Evolutionary conservation across 2,797 vertebrate species (phyloP), one percentile per base, ranked within the genome.

Genomic region (Xenops minutus): DNA sequence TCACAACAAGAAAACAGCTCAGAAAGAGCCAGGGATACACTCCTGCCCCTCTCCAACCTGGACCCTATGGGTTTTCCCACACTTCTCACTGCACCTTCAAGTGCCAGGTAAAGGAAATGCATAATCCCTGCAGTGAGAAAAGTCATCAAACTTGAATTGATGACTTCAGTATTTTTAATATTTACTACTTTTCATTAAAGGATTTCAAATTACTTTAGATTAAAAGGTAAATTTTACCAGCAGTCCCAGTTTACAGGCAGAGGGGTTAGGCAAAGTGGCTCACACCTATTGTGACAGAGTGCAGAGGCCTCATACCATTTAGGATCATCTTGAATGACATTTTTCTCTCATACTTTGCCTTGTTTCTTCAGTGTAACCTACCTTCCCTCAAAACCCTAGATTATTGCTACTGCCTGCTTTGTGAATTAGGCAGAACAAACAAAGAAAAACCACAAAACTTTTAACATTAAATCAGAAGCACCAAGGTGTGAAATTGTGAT

Each of bases 371-470:
- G 22, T 34, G 26, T 61, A 69, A 59, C 51, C 22, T 46, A 69
- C 8, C 14, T 68, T 63, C 27, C 34, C 27, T 34, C 51, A 75
- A 75, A 89, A 16, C 7, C 15, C 66, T 74, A 52, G 34, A 36
- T 68, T 71, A 63, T 7, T 84, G 41, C 34, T 81, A 29, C 72
- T 84, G 36, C 83, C 94, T 79, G 69, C 73, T 96, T 88, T 83
- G 87, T 78, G 56, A 89, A 94, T 93, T 68, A 95, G 80, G 39
- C 78, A 96, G 82, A 96, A 96, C 21, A 94, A 89, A 95, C 27
- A 94, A 83, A 94, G 55, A 91, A 88, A 94, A 91, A 51, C 3
- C 13, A 86, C 24, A 71, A 92, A 85, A 26, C 6, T 71, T 74
- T 72, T 34, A 51, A 71, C 84, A 75, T 29, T 0, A 21, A 92